phyloP scores from a whole-genome alignment of 2,888 invertebrate species.

The Leucozona laternaria region DNA sequence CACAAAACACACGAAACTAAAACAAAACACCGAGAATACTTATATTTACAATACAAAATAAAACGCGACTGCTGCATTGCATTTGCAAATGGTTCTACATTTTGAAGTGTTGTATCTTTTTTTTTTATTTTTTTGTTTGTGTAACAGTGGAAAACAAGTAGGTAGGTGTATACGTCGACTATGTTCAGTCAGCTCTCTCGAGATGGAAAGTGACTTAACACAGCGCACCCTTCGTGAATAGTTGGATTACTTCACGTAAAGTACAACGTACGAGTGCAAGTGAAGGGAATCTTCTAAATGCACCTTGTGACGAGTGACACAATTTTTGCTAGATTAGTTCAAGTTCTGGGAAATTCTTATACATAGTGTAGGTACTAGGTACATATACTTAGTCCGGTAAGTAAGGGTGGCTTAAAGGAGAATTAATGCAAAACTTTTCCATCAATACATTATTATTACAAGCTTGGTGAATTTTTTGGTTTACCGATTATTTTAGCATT shows the following conservation, averaged over 20 bases:
- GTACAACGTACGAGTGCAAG: constrained; percentile 23
- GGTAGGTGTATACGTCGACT: neutral
- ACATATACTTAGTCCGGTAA: neutral
- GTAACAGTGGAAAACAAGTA: neutral
- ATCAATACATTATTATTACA: too few species aligned
- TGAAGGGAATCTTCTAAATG: neutral
- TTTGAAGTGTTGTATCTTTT: constrained; percentile 25
- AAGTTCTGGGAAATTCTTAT: constrained; percentile 18
- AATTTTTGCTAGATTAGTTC: constrained; percentile 20
- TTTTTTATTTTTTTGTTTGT: neutral
- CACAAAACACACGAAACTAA: constrained; percentile 30
- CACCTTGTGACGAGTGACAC: constrained; percentile 2
- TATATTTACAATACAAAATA: constrained; percentile 15
- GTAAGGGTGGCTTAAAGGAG: neutral
- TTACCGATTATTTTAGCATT: too few species aligned
- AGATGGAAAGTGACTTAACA: constrained; percentile 36
- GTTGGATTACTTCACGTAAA: constrained; percentile 32
- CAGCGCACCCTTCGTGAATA: constrained; percentile 20
- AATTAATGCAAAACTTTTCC: too few species aligned
- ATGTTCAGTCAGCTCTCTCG: neutral
- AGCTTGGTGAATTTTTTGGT: too few species aligned
- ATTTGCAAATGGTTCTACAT: constrained; percentile 25
- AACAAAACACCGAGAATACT: constrained; percentile 24
- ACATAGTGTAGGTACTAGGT: too few species aligned
- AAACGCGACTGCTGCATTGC: constrained; percentile 22